phyloP scores from a whole-genome alignment of 2,888 invertebrate species.

The Hofmannophila pseudospretella region DNA sequence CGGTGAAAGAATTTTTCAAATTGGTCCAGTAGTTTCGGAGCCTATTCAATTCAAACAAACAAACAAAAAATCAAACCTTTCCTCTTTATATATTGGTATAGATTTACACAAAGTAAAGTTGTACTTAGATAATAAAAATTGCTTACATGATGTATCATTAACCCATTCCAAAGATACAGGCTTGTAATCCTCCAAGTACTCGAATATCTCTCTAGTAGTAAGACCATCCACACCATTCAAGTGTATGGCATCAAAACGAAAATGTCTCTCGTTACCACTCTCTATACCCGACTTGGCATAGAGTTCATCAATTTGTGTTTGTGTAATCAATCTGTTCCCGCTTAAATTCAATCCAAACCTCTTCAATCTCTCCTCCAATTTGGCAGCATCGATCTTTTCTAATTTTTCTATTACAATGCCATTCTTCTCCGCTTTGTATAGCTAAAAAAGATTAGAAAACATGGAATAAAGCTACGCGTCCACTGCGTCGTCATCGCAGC shows the following conservation, averaged over 20 bases:
- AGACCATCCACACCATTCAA: slow-evolving; percentile 86
- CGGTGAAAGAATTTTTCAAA: no score
- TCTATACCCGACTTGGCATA: slow-evolving; percentile 64
- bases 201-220: slow-evolving; percentile 87
- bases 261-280: slow-evolving; percentile 78
- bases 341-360: slow-evolving; percentile 64
- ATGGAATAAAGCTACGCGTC: no score
- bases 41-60: no score
- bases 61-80: no score
- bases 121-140: no score
- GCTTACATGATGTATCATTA: slow-evolving; percentile 85
- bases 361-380: slow-evolving; percentile 63
- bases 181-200: slow-evolving; percentile 86
- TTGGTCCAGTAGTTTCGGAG: no score
- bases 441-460: no score
- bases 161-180: slow-evolving; percentile 91
- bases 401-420: slow-evolving; percentile 49
- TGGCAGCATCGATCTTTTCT: slow-evolving; percentile 60
- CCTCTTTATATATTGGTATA: no score
- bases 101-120: no score
- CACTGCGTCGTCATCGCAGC: no score
- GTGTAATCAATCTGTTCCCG: slow-evolving; percentile 61
- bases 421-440: slow-evolving; percentile 52
- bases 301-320: slow-evolving; percentile 66
- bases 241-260: slow-evolving; percentile 85